Evolutionary conservation across 2,113 vertebrate species (phyloP).

Genomic region (Cnemophilus loriae): DNA sequence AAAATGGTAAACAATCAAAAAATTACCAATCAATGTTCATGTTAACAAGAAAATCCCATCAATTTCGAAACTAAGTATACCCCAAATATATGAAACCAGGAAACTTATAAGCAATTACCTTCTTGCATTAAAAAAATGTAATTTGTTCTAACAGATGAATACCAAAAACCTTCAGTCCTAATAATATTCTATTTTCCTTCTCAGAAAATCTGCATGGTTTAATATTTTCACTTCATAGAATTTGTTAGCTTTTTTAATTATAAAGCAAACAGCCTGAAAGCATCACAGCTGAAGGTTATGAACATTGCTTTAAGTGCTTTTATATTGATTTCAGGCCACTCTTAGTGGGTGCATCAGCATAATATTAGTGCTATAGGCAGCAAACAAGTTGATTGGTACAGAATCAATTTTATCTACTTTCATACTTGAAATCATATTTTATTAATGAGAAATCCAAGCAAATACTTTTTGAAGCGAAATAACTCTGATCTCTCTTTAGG

Average conservation of each 20-base stretch:
- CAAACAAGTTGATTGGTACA: background rate
- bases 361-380: background rate
- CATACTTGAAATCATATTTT: background rate
- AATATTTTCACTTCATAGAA: background rate
- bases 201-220: background rate
- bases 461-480: background rate
- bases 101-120: background rate
- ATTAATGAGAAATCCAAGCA: background rate
- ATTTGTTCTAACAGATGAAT: background rate
- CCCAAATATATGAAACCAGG: background rate
- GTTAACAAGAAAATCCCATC: background rate
- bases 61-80: background rate
- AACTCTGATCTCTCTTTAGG: background rate
- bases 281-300: background rate
- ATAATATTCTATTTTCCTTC: background rate
- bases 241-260: background rate
- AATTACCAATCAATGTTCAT: background rate
- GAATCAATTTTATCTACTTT: constrained; percentile 18
- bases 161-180: background rate
- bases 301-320: background rate
- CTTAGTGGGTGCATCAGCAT: background rate
- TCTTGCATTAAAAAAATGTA: background rate
- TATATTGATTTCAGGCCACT: background rate
- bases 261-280: background rate
- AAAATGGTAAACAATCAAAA: background rate